These are phyloP conservation scores for Rhombomys opimus DNA, from an alignment of 2,113 vertebrate genomes.

Conservation along the genomic window DNA sequence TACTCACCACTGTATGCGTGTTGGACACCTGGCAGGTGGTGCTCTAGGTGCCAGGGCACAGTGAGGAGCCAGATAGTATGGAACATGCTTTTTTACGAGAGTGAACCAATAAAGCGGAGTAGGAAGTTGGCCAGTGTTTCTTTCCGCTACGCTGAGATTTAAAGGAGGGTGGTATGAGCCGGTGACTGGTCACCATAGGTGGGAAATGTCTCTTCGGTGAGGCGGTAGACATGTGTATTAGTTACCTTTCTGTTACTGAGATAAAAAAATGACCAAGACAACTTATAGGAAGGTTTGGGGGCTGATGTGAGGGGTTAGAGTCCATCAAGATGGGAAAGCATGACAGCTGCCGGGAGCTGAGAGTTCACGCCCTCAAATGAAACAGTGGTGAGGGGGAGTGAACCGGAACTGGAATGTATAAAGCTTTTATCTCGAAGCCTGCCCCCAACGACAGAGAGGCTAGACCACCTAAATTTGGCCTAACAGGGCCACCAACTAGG, in stretches of 20 bases:
- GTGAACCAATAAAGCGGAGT: neutral
- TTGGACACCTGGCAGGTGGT: rapidly evolving
- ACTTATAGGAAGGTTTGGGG: neutral
- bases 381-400: neutral
- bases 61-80: neutral
- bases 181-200: rapidly evolving
- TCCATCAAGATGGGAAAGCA: neutral
- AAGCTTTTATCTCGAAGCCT: neutral
- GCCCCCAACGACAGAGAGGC: neutral
- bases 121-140: neutral
- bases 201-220: neutral
- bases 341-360: no score
- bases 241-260: neutral
- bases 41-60: neutral
- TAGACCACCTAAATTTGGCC: neutral
- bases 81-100: neutral
- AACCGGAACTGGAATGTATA: neutral
- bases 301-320: neutral
- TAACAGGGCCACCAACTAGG: neutral
- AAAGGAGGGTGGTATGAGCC: neutral
- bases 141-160: neutral
- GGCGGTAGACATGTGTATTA: no score
- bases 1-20: no score
- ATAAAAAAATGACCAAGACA: neutral
- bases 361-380: neutral